Conservation (phyloP, 2,888 invertebrate species). For the Stenolophus ochropezus region DNA sequence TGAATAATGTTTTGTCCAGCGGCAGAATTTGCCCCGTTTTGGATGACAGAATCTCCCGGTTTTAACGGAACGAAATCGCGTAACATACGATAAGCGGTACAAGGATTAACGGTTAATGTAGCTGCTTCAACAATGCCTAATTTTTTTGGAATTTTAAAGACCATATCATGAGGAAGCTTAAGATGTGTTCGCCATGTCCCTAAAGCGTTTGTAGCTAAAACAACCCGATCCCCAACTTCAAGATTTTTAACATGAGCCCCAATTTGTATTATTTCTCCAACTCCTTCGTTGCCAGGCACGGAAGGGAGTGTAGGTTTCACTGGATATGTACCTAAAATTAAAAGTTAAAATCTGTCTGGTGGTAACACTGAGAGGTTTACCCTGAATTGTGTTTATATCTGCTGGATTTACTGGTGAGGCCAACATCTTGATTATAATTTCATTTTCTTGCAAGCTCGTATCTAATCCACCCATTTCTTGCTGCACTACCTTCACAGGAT, state of each 20-base stretch:
- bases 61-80: conserved; percentile 86
- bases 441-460: conserved; percentile 71
- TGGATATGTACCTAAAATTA: conserved; percentile 77
- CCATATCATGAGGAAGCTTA: conserved; percentile 67
- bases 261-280: conserved; percentile 85
- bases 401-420: conserved; percentile 97
- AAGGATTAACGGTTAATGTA: conserved; percentile 94
- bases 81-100: conserved; percentile 97
- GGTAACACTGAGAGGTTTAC: conserved; percentile 69
- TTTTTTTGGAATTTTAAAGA: conserved; percentile 81
- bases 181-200: conserved; percentile 93
- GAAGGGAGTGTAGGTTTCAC: conserved; percentile 89
- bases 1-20: conserved; percentile 97
- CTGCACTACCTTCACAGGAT: conserved; percentile 86
- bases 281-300: conserved; percentile 96
- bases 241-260: conserved; percentile 78
- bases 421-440: conserved; percentile 89
- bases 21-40: conserved; percentile 97
- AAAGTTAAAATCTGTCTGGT: not conserved
- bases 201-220: conserved; percentile 83
- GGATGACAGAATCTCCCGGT: conserved; percentile 91
- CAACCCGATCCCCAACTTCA: conserved; percentile 86
- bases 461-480: conserved; percentile 70
- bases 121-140: conserved; percentile 87
- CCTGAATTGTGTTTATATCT: conserved; percentile 98